Conservation (phyloP, 2,888 invertebrate genomes). For the Phrixothrix hirtus region DNA sequence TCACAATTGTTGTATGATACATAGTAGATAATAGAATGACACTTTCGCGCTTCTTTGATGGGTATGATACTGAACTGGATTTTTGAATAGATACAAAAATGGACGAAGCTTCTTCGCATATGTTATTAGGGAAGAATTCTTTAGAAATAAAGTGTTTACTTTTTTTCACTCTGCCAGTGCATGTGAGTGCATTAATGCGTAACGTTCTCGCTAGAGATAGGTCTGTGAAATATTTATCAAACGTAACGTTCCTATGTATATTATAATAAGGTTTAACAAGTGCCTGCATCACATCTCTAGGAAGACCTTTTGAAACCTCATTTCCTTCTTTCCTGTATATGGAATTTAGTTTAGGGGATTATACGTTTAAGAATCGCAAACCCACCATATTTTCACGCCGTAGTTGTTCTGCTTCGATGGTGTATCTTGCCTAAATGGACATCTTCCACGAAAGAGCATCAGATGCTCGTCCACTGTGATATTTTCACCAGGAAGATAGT, state of each 20-base stretch:
- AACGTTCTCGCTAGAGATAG: not conserved
- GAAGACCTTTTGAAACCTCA: not conserved
- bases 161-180: constrained; percentile 1
- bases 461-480: constrained; percentile 3
- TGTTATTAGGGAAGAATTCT: not conserved
- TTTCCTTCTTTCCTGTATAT: constrained; percentile 2
- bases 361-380: not conserved
- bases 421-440: constrained; percentile 1
- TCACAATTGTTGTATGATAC: not conserved
- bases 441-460: not conserved
- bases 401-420: constrained; percentile 1
- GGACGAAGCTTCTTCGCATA: no score
- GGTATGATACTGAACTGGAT: not conserved
- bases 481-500: no score
- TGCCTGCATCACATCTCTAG: not conserved
- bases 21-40: no score
- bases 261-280: no score
- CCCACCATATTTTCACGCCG: constrained; percentile 2
- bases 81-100: not conserved
- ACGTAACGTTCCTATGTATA: no score
- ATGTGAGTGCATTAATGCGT: constrained; percentile 1
- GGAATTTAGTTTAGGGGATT: not conserved
- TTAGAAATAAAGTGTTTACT: constrained; percentile 2
- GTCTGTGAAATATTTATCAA: constrained; percentile 2
- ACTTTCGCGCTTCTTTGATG: not conserved